Base-by-base conservation (phyloP, 2,888 invertebrate genomes). In the Hemithea aestivaria region DNA sequence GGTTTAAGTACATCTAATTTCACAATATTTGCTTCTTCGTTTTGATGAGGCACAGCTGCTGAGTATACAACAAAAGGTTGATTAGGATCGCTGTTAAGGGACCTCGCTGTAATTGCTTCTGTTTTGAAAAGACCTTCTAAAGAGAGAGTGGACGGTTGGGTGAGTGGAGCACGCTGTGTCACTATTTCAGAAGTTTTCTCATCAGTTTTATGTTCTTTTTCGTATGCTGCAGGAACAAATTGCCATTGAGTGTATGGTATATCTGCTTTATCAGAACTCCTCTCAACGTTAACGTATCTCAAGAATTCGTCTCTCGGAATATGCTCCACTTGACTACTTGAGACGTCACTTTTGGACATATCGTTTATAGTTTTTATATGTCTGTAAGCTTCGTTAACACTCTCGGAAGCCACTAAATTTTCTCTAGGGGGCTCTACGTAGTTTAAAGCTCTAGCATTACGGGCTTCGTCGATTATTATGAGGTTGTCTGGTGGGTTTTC, bases 81-180 rank as follows among this genome's bases (percentile, higher is more conserved):
- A 16, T 66, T 74, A n/a, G 53, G 58, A n/a, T 61, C 58, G 21
- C 64, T 56, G 35, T 45, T 60, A 1, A 67, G 48, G 63, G 75
- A 74, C 41, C 65, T 70, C 2, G 71, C 70, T 44, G 58, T 70
- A 1, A 66, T 40, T 0, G 88, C 79, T 61, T 89, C 79, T 37
- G 88, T 88, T 63, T 90, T 89, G 56, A 93, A 93, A 6, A 93
- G 72, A 1, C 89, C 91, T 75, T 93, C 91, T 47, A 93, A 68
- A 7, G 93, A 77, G 46, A 93, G 88, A 1, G 92, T 93, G 0
- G 92, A 91, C 1, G 90, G 89, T 66, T 92, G 90, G 6, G 73
- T 81, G 1, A 64, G 48, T 61, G 73, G 68, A 1, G 71, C 63
- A 23, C 79, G 74, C 6, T 81, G 82, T 3, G 85, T 84, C 1